Conservation (phyloP, 2,888 invertebrate genomes). For the Ectemnius cavifrons region DNA sequence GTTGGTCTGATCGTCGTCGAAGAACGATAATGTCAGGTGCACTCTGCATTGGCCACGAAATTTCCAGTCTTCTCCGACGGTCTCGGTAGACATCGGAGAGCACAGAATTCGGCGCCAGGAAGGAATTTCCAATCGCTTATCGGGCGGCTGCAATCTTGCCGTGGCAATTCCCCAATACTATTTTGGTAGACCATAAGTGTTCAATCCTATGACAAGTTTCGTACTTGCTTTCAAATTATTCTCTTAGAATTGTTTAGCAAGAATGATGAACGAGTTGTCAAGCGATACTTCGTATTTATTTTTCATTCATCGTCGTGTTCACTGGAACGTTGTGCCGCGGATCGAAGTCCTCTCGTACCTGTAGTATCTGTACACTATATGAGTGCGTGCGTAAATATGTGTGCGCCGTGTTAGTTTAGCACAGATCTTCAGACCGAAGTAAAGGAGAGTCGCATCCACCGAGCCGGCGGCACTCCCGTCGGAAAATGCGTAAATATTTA, state of each 20-base stretch:
- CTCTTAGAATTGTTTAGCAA: background rate
- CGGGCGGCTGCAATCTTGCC: background rate
- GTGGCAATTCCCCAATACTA: background rate
- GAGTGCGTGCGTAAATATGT: too few species aligned
- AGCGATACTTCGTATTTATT: background rate
- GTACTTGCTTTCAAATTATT: background rate
- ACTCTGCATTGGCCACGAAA: too few species aligned
- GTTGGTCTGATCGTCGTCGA: too few species aligned
- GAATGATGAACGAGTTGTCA: background rate
- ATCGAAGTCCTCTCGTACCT: too few species aligned
- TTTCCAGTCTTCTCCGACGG: background rate
- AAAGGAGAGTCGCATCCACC: too few species aligned
- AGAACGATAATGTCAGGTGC: too few species aligned
- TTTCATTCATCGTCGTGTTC: background rate
- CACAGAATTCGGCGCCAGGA: background rate
- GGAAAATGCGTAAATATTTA: too few species aligned
- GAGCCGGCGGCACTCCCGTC: too few species aligned
- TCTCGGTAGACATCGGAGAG: background rate
- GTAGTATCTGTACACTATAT: too few species aligned
- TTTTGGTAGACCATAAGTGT: background rate
- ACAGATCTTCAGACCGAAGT: too few species aligned
- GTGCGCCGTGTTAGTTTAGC: too few species aligned
- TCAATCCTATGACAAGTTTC: background rate
- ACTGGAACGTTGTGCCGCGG: too few species aligned
- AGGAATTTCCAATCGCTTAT: constrained; percentile 2